A percentile compares a stretch with the other conserved stretches of the same genome.
These are phyloP conservation scores for Phalacrocorax aristotelis DNA, from an alignment of 2,113 vertebrate genomes.

Conservation along the genomic window DNA sequence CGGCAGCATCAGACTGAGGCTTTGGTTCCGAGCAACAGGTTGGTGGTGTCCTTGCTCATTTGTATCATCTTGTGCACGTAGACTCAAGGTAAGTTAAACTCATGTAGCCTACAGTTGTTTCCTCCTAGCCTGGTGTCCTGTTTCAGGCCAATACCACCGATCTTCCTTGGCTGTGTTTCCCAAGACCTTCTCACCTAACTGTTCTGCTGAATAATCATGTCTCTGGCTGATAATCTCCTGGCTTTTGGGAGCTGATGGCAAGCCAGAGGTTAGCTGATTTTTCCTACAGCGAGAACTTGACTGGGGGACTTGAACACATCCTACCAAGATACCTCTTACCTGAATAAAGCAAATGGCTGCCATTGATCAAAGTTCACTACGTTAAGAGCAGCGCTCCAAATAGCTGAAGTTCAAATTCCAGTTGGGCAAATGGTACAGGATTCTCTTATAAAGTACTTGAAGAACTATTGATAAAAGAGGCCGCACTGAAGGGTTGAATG, in stretches of 20 bases:
- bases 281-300: not conserved
- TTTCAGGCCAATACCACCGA: not conserved
- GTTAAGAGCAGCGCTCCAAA: not conserved
- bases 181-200: not conserved
- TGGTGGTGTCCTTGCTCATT: not conserved
- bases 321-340: not conserved
- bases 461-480: not conserved
- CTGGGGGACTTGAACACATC: not conserved
- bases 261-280: not conserved
- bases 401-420: not conserved
- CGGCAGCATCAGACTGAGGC: not conserved
- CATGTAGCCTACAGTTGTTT: not conserved
- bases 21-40: not conserved
- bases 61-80: not conserved
- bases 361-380: not conserved
- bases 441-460: not conserved
- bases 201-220: accelerated
- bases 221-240: not conserved
- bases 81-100: not conserved
- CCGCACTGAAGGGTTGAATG: not conserved
- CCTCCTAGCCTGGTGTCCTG: not conserved
- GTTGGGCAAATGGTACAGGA: not conserved
- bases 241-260: not conserved
- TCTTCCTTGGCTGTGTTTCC: not conserved
- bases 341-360: not conserved